These are phyloP conservation scores for Oncorhynchus tshawytscha DNA, from an alignment of 2,113 vertebrate genomes.

Conservation along the genomic window DNA sequence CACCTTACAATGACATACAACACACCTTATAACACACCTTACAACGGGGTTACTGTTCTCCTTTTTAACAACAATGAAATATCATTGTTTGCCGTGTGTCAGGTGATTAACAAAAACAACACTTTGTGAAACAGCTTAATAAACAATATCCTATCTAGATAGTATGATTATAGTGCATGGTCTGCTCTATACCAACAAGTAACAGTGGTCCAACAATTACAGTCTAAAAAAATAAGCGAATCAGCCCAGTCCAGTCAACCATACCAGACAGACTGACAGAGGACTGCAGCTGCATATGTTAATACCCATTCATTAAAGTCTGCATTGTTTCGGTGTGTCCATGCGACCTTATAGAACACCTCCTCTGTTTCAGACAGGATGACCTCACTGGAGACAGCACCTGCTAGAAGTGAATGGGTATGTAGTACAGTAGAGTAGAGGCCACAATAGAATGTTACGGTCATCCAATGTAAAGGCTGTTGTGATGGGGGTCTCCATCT, in stretches of 20 bases:
- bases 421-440: constrained; percentile 1
- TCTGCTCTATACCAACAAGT: neutral
- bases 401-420: neutral
- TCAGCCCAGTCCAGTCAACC: neutral
- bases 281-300: neutral
- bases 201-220: neutral
- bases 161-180: too few species aligned
- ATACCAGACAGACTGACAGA: neutral
- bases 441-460: neutral
- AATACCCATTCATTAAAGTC: neutral
- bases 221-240: neutral
- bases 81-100: too few species aligned
- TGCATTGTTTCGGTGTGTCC: neutral
- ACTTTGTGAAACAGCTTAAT: too few species aligned
- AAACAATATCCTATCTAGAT: too few species aligned
- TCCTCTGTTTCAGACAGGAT: neutral
- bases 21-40: too few species aligned
- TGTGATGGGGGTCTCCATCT: constrained; percentile 17
- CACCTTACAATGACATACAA: too few species aligned
- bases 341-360: neutral
- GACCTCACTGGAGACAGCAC: neutral
- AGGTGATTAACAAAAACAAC: too few species aligned
- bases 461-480: neutral
- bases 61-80: neutral
- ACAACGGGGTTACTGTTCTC: neutral